Base-by-base conservation (phyloP, 2,113 vertebrate genomes). In the Cairina moschata region DNA sequence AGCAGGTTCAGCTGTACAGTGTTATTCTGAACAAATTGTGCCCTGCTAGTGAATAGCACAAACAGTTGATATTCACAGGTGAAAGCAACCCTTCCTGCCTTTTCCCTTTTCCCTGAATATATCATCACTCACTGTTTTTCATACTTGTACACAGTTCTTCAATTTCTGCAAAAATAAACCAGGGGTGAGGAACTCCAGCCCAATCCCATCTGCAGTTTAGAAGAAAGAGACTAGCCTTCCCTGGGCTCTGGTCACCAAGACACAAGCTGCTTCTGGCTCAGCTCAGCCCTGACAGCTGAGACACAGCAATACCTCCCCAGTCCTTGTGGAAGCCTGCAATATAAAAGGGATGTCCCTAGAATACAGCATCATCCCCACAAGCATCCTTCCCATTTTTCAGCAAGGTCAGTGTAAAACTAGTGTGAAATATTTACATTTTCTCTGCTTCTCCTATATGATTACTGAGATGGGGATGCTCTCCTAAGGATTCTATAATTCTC, bases 381-480 rank as follows among this genome's bases (percentile, higher is more conserved):
- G 72, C 11, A 60, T 60, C 34, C 26, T 65, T 38, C 16, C 34
- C 16, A 36, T 62, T 68, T 79, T 55, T 86, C 72, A 92, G 54
- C 55, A 40, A 68, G 5, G 17, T n/a, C 89, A 76, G 25, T 31
- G 9, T 34, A 84, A 83, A 91, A 74, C 11, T 23, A 20, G 29
- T 50, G 50, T 83, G 63, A 93, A 96, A 83, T 72, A 92, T 74
- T 92, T 62, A 38, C 31, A 22, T n/a, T 80, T 67, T 79, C n/a
- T 52, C 92, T 83, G 9, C 46, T 93, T 88, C n/a, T 92, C 28
- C n/a, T 85, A 55, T 50, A 88, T 34, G 46, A 48, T 48, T 48
- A 48, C 18, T 48, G 46, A 48, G 46, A 48, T 48, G 20, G 46
- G 46, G 20, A 48, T 48, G 46, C 20, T 48, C 46, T 48, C 20